Evolutionary conservation across 2,797 vertebrate species (phyloP).

Genomic region (Sciaenops ocellatus): DNA sequence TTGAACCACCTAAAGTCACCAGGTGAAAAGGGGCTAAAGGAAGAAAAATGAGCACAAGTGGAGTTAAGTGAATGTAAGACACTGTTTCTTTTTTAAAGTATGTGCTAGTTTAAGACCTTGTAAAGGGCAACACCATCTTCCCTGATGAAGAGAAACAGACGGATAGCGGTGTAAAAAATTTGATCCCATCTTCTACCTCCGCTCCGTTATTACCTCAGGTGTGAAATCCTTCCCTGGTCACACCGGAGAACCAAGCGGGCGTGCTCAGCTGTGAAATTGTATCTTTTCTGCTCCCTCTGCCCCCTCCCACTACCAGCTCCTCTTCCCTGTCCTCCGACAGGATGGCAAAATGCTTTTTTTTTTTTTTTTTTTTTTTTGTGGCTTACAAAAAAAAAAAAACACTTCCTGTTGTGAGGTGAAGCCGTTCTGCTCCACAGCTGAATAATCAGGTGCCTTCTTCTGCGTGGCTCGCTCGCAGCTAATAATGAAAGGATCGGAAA

Average conservation of each 20-base stretch:
- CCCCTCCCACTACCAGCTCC: slow-evolving; percentile 36
- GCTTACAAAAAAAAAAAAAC: slow-evolving; percentile 28
- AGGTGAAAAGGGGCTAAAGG: slow-evolving; percentile 5
- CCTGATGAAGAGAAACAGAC: slow-evolving; percentile 72
- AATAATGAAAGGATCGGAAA: slow-evolving; percentile 40
- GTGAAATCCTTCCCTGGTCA: slow-evolving; percentile 78
- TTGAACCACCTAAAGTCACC: not conserved
- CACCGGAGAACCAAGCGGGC: slow-evolving; percentile 70
- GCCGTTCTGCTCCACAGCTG: slow-evolving; percentile 47
- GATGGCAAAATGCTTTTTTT: slow-evolving; percentile 30
- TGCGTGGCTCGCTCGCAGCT: slow-evolving; percentile 2
- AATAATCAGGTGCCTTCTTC: slow-evolving; percentile 52
- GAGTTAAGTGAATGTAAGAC: slow-evolving; percentile 55
- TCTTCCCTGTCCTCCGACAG: slow-evolving; percentile 34
- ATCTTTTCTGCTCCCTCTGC: slow-evolving; percentile 70
- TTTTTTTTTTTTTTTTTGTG: slow-evolving; percentile 25
- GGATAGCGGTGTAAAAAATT: slow-evolving; percentile 66
- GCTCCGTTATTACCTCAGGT: slow-evolving; percentile 80
- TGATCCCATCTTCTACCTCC: slow-evolving; percentile 76
- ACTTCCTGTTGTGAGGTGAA: slow-evolving; percentile 48
- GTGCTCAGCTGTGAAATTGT: slow-evolving; percentile 86
- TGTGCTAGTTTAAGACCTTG: slow-evolving; percentile 61
- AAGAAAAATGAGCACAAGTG: slow-evolving; percentile 17
- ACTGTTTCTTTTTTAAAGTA: slow-evolving; percentile 52
- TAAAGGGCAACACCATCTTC: slow-evolving; percentile 62